These are phyloP conservation scores for Carabus problematicus DNA, from an alignment of 2,888 invertebrate genomes.

Conservation along the genomic window DNA sequence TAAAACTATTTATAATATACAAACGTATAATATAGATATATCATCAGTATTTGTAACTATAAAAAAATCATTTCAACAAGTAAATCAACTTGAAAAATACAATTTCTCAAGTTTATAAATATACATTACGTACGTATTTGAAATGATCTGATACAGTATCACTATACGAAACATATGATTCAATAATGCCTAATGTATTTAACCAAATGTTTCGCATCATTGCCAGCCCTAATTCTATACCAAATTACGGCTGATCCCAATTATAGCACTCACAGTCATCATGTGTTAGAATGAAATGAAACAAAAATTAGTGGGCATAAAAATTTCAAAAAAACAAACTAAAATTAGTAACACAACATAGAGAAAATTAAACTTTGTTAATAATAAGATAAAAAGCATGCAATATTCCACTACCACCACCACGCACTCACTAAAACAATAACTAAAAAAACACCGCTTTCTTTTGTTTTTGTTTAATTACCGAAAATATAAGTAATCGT, in stretches of 20 bases:
- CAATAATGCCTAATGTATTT: too few species aligned
- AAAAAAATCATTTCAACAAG: not conserved
- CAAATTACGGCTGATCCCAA: too few species aligned
- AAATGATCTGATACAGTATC: not conserved
- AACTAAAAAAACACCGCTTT: conserved; percentile 21
- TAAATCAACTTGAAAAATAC: not conserved
- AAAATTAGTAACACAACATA: conserved; percentile 5
- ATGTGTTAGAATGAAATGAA: conserved; percentile 17
- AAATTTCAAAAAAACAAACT: conserved; percentile 2
- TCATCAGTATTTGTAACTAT: not conserved
- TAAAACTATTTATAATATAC: too few species aligned
- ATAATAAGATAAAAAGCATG: conserved; percentile 8
- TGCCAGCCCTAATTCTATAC: too few species aligned
- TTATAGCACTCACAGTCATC: not conserved
- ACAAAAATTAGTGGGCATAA: conserved; percentile 6
- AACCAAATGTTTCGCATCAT: too few species aligned
- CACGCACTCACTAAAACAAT: conserved; percentile 8
- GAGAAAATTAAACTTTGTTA: not conserved
- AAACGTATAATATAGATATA: too few species aligned
- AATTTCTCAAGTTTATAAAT: not conserved
- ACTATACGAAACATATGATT: too few species aligned
- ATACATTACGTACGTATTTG: not conserved
- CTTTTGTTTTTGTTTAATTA: conserved; percentile 50
- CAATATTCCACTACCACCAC: conserved; percentile 25
- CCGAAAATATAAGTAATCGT: conserved; percentile 56